These are phyloP conservation scores for Lithobates pipiens DNA, from an alignment of 2,797 vertebrate species.

Conservation along the genomic window DNA sequence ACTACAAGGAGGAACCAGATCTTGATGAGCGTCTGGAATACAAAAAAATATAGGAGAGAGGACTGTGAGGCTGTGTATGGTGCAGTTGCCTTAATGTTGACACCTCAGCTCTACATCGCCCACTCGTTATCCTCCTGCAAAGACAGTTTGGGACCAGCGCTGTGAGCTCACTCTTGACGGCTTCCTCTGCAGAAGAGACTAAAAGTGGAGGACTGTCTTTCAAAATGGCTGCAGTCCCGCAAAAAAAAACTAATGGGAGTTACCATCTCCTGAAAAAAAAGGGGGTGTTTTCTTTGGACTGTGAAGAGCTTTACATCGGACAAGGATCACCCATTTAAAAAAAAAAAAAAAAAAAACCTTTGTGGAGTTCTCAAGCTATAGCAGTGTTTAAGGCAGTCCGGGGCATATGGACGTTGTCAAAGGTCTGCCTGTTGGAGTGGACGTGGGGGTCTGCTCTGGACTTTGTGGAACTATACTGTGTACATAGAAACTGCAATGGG, in stretches of 20 bases:
- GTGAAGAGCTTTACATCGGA: background rate
- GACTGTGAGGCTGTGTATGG: constrained; percentile 12
- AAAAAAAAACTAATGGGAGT: background rate
- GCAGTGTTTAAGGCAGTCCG: constrained; percentile 34
- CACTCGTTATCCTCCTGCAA: background rate
- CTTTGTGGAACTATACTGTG: constrained; percentile 33
- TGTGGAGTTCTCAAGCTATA: background rate
- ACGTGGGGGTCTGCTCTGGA: background rate
- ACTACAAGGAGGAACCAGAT: background rate
- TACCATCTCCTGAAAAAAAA: background rate
- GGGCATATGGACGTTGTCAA: background rate
- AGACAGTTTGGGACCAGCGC: constrained; percentile 12
- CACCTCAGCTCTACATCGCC: constrained; percentile 21
- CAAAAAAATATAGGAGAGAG: background rate
- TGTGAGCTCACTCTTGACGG: background rate
- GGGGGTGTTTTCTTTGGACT: background rate
- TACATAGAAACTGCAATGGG: constrained; percentile 44
- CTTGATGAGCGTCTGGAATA: background rate
- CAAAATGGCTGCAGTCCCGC: background rate
- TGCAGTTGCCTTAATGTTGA: constrained; percentile 61
- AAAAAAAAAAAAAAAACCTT: background rate
- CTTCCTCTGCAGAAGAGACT: background rate
- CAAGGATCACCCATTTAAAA: background rate
- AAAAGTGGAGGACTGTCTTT: background rate
- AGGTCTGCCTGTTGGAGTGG: background rate